These are phyloP conservation scores for Odontophorus gujanensis DNA, from an alignment of 2,113 vertebrate genomes.

Conservation along the genomic window DNA sequence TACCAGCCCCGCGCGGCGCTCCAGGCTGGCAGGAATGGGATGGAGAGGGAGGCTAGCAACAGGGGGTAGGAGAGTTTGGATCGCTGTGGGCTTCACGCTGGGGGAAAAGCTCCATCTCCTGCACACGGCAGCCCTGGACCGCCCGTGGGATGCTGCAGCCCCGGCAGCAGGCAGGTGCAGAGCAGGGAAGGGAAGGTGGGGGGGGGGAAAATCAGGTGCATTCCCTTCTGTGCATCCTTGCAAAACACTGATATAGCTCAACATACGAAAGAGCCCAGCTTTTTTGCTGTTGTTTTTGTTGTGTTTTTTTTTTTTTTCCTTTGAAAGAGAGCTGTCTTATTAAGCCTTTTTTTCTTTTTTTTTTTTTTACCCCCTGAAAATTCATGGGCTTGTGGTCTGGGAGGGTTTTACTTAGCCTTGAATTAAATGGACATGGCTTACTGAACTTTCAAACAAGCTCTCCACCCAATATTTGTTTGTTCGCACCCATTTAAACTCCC, in stretches of 20 bases:
- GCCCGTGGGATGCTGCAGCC: not conserved
- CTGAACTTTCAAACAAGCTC: constrained; percentile 36
- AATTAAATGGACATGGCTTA: not conserved
- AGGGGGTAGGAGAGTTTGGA: constrained; percentile 8
- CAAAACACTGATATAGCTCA: not conserved
- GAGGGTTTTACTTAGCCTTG: constrained; percentile 3
- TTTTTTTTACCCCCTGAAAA: not conserved
- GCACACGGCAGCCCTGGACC: not conserved
- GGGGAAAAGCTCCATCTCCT: not conserved
- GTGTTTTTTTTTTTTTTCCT: not conserved
- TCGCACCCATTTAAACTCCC: constrained; percentile 20
- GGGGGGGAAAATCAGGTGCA: not conserved
- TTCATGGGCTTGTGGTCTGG: not conserved
- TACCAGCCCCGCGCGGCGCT: constrained; percentile 53
- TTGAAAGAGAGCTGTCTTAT: not conserved
- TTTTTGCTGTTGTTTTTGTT: not conserved
- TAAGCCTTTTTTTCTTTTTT: not conserved
- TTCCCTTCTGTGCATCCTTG: not conserved
- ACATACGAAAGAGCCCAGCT: not conserved
- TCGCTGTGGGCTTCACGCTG: not conserved
- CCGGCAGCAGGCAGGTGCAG: not conserved
- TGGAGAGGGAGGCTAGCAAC: constrained; percentile 23
- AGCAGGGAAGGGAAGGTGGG: not conserved
- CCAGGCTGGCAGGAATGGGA: not conserved
- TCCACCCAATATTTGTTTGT: constrained; percentile 43